Evolutionary conservation across 2,113 vertebrate genomes (phyloP).

Genomic region (Todiramphus chloris): DNA sequence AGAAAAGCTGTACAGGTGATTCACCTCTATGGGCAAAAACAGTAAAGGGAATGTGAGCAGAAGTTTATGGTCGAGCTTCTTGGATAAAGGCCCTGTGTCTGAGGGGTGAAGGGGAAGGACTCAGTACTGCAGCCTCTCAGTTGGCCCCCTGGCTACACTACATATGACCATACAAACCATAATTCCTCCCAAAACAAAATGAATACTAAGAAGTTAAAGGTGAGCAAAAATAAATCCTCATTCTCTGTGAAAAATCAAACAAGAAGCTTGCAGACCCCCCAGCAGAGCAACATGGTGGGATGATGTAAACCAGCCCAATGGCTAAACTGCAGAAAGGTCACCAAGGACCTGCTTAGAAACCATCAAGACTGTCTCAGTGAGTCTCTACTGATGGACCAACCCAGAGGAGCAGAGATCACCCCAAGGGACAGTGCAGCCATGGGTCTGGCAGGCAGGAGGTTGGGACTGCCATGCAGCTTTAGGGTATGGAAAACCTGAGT

Average conservation of each 20-base stretch:
- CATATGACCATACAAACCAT: not conserved
- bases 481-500: not conserved
- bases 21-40: not conserved
- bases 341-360: not conserved
- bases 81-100: not conserved
- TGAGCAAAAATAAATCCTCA: not conserved
- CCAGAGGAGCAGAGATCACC: not conserved
- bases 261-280: not conserved
- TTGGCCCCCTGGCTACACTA: constrained; percentile 7
- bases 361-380: not conserved
- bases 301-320: not conserved
- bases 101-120: not conserved
- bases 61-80: not conserved
- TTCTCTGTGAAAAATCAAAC: not conserved
- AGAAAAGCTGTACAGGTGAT: not conserved
- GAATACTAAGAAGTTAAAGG: not conserved
- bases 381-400: not conserved
- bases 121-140: not conserved
- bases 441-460: no score
- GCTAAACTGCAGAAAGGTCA: not conserved
- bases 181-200: not conserved
- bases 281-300: not conserved
- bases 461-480: not conserved
- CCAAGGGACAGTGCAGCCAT: no score
- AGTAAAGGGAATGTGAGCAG: not conserved